These are phyloP conservation scores for Pangasius mekongensis DNA, from an alignment of 2,797 vertebrate species.

Conservation along the genomic window DNA sequence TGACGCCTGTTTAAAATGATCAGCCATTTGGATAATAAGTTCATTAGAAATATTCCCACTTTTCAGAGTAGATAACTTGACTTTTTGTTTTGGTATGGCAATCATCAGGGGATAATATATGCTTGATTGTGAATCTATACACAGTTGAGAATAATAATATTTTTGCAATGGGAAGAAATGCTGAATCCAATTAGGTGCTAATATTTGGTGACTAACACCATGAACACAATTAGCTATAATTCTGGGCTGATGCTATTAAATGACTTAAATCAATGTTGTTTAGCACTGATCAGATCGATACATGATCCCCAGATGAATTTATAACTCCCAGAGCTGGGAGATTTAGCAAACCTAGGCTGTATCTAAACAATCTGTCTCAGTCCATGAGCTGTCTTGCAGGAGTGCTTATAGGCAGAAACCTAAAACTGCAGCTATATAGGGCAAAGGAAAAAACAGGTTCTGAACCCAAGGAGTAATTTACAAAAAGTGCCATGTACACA, in stretches of 20 bases:
- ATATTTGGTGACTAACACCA: conserved; percentile 18
- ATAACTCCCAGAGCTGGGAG: conserved; percentile 47
- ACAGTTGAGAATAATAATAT: conserved; percentile 54
- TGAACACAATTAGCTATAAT: conserved; percentile 27
- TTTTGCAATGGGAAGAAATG: conserved; percentile 33
- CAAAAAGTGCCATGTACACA: neutral
- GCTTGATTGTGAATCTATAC: conserved; percentile 36
- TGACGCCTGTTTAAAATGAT: neutral
- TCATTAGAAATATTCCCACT: conserved; percentile 21
- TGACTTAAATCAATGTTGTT: conserved; percentile 64
- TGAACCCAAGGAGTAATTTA: neutral
- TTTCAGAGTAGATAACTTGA: conserved; percentile 18
- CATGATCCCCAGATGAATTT: conserved; percentile 47
- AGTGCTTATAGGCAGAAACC: neutral
- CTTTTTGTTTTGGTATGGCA: conserved; percentile 45
- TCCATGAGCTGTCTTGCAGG: conserved; percentile 28
- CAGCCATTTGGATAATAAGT: neutral
- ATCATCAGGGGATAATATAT: conserved; percentile 36
- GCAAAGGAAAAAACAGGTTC: neutral
- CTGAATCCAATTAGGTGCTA: conserved; percentile 51
- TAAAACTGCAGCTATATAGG: conserved; percentile 8
- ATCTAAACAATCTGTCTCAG: conserved; percentile 20
- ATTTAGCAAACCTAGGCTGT: conserved; percentile 21
- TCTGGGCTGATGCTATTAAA: conserved; percentile 62
- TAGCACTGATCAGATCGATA: conserved; percentile 62